Base-by-base conservation (phyloP, 2,888 invertebrate genomes). In the Syrista parreyssii region DNA sequence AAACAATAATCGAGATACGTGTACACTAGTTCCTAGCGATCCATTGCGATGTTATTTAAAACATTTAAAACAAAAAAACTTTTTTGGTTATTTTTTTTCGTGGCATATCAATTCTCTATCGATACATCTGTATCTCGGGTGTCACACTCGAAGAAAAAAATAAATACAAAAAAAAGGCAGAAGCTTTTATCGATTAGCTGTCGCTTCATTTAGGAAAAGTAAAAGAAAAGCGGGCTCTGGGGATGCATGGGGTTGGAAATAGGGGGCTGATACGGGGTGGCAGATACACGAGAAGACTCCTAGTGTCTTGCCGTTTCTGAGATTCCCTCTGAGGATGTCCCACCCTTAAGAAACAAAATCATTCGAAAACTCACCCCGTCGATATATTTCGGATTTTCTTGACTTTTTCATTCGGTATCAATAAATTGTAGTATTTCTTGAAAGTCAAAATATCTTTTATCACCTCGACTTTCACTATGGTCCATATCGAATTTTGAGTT, bases 201-300 rank as follows among this genome's bases (percentile, higher is more conserved):
- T 90, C 90, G 86, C 81, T 86, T 89, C 87, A 88, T 89, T 89
- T 88, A 86, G 87, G 85, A 86, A 89, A 89, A 88, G 88, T 89
- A 89, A 90, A 89, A 90, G 90, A 90, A 89, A 90, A 90, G 88
- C 88, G 88, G 80, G 78, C 90, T 86, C 89, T 80, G 80, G 90
- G 89, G 90, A 89, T 81, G 80, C 81, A 15, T 15, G 36, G 36
- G 15, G 36, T 40, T 81, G 78, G 75, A 75, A 79, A 79, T 82
- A 81, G 82, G 79, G 83, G 83, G 78, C 82, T 82, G 81, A 83
- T 84, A 79, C 82, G 83, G 83, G 82, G 79, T 89, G 90, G 89
- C 89, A 90, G 89, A 84, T 88, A 90, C 90, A 89, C 83, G 88
- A 80, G 88, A 90, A 90, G 81, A 90, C 90, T 90, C 85, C 88